Evolutionary conservation across 2,797 vertebrate genomes (phyloP).

Genomic region (Hyperoplus lanceolatus): DNA sequence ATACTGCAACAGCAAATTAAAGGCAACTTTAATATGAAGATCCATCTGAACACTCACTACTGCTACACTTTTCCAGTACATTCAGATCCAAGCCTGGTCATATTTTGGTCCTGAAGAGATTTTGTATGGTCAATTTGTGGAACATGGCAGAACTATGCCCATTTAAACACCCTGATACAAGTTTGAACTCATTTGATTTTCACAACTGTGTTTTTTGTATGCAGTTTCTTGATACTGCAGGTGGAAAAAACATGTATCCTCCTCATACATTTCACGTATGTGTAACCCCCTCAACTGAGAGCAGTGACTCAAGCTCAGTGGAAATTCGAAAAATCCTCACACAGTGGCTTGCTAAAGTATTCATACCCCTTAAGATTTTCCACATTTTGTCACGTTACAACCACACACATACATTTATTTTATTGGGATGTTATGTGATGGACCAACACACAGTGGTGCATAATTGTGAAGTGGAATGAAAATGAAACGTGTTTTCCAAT

Average conservation of each 20-base stretch:
- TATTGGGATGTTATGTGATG: too few relatives aligned
- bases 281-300: slow-evolving; percentile 10
- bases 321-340: not conserved
- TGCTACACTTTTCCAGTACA: slow-evolving; percentile 44
- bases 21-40: slow-evolving; percentile 46
- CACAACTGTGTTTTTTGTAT: not conserved
- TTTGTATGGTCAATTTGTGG: slow-evolving; percentile 30
- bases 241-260: slow-evolving; percentile 13
- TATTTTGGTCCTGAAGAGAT: slow-evolving; percentile 27
- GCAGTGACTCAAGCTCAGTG: not conserved
- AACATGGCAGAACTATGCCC: slow-evolving; percentile 2
- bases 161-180: slow-evolving; percentile 17
- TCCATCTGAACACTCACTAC: slow-evolving; percentile 22
- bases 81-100: slow-evolving; percentile 1
- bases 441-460: too few relatives aligned
- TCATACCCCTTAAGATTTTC: too few relatives aligned
- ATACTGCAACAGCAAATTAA: slow-evolving; percentile 67
- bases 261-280: slow-evolving; percentile 1
- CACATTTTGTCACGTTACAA: too few relatives aligned
- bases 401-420: too few relatives aligned
- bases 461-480: too few relatives aligned
- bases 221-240: not conserved
- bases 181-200: slow-evolving; percentile 1
- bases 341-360: too few relatives aligned
- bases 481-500: too few relatives aligned